Base-by-base conservation (phyloP, 2,888 invertebrate species). In the Linyphia triangularis region DNA sequence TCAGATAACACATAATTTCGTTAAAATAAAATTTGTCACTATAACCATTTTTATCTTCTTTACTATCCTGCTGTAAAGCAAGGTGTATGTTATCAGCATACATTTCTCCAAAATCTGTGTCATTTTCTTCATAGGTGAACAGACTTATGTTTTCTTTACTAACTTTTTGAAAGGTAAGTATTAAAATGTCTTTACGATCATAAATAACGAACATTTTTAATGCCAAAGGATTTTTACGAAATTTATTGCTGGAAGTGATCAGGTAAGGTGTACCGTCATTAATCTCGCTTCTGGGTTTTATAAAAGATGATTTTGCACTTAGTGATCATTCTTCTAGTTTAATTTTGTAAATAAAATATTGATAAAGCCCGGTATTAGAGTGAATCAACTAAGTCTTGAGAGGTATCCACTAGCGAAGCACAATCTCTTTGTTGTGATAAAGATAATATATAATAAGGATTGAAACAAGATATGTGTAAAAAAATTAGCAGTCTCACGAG, bases 201-300 rank as follows among this genome's bases (percentile, higher is more conserved):
- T 75, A 75, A 75, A 75, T 75, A 59, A 75, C 59, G 59, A 33
- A 73, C 59, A 75, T 33, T 75, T 70, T 75, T 75, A 59, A 57
- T 28, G 75, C 75, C 75, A 19, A 61, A 28, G 75, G 75, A 75
- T 59, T 57, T 37, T 75, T 13, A 51, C 22, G 59, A 59, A 22
- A 75, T 75, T 75, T 75, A 75, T 75, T 37, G 59, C 59, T 22
- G 16, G 59, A 30, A n/a, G 75, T 59, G 59, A 75, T 7, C 59
- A 75, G 75, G 59, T 59, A 59, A 75, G 75, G 59, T 75, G 59
- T 33, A 22, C 22, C 59, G 22, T 59, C 75, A 75, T 75, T 75
- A 59, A 75, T 75, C 75, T 59, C 59, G 13, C 26, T 7, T 30
- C 75, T 22, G 59, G 33, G n/a, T 59, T 33, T 57, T 75, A 28